Evolutionary conservation across 2,888 invertebrate species (phyloP), one percentile per base, ranked within the genome.

Genomic region (Ormyrus labotus): DNA sequence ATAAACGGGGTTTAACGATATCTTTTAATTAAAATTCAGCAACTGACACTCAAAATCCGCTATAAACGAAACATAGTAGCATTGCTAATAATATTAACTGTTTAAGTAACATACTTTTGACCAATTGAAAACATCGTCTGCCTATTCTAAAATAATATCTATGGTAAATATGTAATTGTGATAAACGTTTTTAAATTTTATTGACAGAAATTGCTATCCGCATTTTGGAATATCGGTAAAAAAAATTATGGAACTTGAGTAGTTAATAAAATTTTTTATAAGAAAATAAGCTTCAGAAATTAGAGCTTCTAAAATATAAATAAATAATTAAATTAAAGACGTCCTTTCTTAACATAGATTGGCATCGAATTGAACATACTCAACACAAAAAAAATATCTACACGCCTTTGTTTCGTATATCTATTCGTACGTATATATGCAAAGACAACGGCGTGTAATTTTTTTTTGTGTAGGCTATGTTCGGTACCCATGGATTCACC

Each of bases 1-100:
- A 67, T 68, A 75, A 67, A 75, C 75, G 60, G 61, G 60, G 57
- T 68, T 60, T 61, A 45, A 53, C 67, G 60, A 51, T 13, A 51
- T 74, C 67, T 74, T 74, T 58, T 58, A 74, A 67, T 74, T 74
- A 58, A 50, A 74, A 74, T 74, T 74, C 74, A 74, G 58, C 13
- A 57, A 67, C 65, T 19, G 34, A 67, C 65, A n/a, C 67, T 58
- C 50, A 19, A 58, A 34, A 65, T 51, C 74, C 74, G 74, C 74
- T 74, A 74, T 13, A 7, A n/a, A 9, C 60, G 51, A 53, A 58
- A 75, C 68, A 68, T 61, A 67, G 68, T 68, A 61, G 65, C 63
- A 45, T 75, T 68, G 19, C 19, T 19, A 67, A 57, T 48, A 65
- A 51, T 34, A 65, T 68, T 50, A 75, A 75, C 75, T 75, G 75